Percentiles rank a stretch among this genome's conserved stretches.
These are phyloP conservation scores for Leucophora obtusa DNA, from an alignment of 2,888 invertebrate genomes.

Conservation along the genomic window DNA sequence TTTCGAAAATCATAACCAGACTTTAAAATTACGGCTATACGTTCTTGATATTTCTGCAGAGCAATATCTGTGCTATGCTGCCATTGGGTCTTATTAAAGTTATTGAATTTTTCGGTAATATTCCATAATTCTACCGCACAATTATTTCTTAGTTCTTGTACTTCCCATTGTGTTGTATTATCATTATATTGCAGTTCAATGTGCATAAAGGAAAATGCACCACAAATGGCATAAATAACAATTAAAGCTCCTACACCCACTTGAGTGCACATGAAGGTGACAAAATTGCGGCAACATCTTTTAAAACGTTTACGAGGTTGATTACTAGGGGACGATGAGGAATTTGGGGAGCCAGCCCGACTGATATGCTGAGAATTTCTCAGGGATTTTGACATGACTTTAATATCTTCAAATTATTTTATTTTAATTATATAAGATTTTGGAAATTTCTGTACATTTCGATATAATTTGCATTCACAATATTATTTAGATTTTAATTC, in stretches of 20 bases:
- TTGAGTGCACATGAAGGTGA: conserved; percentile 95
- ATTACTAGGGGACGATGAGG: conserved; percentile 82
- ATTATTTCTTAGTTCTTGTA: conserved; percentile 80
- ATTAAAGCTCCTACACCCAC: conserved; percentile 93
- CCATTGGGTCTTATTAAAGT: conserved; percentile 85
- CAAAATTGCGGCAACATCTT: conserved; percentile 90
- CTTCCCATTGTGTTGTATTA: conserved; percentile 79
- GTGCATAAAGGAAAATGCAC: conserved; percentile 88
- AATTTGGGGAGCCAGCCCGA: conserved; percentile 65
- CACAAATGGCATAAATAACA: conserved; percentile 91
- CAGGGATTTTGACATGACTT: conserved; percentile 61
- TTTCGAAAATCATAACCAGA: conserved; percentile 85
- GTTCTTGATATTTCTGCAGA: conserved; percentile 84
- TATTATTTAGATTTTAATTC: conserved; percentile 6
- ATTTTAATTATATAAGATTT: conserved; percentile 14
- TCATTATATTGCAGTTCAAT: conserved; percentile 84
- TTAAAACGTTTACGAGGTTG: conserved; percentile 88
- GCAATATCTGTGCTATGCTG: conserved; percentile 81
- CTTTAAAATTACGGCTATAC: conserved; percentile 83
- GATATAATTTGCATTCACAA: neutral
- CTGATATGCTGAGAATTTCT: conserved; percentile 57
- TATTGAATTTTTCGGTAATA: conserved; percentile 83
- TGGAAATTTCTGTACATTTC: neutral
- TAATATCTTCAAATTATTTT: neutral
- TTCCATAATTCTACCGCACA: conserved; percentile 85